Evolutionary conservation across 1,140 invertebrate species (phyloP), one percentile per base, ranked within the genome.

Genomic region (Meteorus sp.): DNA sequence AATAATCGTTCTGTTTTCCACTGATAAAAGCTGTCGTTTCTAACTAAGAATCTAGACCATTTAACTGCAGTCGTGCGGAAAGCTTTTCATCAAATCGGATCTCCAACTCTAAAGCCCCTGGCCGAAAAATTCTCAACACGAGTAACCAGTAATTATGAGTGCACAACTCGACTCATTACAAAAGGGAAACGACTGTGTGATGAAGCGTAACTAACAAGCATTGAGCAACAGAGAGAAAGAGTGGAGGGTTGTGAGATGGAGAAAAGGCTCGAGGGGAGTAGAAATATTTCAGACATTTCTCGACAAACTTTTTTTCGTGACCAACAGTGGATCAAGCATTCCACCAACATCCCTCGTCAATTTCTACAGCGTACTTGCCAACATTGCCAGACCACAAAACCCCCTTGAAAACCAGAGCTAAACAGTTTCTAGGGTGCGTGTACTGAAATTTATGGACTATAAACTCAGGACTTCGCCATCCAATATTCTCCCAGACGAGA

Each of bases 11-110:
- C n/a, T n/a, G n/a, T n/a, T n/a, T n/a, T n/a, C n/a, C n/a, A n/a
- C n/a, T n/a, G n/a, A n/a, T n/a, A n/a, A n/a, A n/a, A n/a, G n/a
- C n/a, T n/a, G n/a, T n/a, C n/a, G n/a, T n/a, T n/a, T 29, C 27
- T 4, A 29, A 29, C 27, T 4, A 29, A 9, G 9, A 39, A 39
- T 7, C 15, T 39, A 11, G 13, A 39, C 35, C 3, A 39, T 39
- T 39, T 13, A 39, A 39, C 35, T 7, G 8, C 35, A 39, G 11
- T 39, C 15, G 35, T 39, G 35, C 35, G 11, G 35, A 39, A 39
- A 39, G 35, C 35, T 39, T 39, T 39, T n/a, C n/a, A n/a, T n/a
- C n/a, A 39, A 39, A 39, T 39, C 35, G 35, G 35, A n/a, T 39
- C 15, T 39, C 35, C 8, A 39, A 39, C 35, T 39, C 35, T n/a